Percentiles rank a stretch among this genome's conserved stretches.
phyloP scores from a whole-genome alignment of 2,797 vertebrate species.

The Streptopelia turtur region DNA sequence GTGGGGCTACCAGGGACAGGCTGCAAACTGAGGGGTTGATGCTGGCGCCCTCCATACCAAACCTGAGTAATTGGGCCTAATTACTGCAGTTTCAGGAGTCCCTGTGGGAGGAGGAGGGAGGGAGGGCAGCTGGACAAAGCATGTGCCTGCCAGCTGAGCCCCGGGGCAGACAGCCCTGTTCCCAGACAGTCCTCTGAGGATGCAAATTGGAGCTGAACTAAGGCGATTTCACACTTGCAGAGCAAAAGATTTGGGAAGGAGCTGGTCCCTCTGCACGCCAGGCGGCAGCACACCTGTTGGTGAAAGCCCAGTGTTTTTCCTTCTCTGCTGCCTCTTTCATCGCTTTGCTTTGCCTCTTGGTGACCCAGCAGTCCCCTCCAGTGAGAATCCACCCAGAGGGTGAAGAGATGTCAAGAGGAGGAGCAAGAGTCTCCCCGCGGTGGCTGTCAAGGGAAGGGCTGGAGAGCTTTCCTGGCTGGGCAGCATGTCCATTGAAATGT shows the following conservation, averaged over 20 bases:
- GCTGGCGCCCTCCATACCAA: fast-evolving
- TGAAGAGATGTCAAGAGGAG: background rate
- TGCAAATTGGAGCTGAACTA: conserved; percentile 29
- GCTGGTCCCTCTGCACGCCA: background rate
- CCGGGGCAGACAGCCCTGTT: fast-evolving
- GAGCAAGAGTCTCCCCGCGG: background rate
- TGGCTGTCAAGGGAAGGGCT: background rate
- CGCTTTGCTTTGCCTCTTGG: background rate
- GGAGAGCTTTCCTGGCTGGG: background rate
- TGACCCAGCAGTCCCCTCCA: background rate
- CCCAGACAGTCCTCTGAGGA: background rate
- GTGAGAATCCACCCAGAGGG: background rate
- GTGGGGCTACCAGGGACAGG: background rate
- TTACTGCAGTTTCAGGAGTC: background rate
- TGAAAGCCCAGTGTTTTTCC: background rate
- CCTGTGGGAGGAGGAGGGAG: background rate
- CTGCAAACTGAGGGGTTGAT: background rate
- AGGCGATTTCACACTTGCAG: conserved; percentile 30
- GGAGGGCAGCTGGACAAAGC: background rate
- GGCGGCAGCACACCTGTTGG: background rate
- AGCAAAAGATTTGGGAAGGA: background rate
- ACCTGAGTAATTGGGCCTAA: background rate
- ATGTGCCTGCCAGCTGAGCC: background rate
- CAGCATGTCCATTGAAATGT: background rate
- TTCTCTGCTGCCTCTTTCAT: background rate